Percentiles rank a stretch among this genome's conserved stretches.
These are phyloP conservation scores for Drosophila ironensis DNA, from an alignment of 1,140 invertebrate genomes.

Conservation along the genomic window DNA sequence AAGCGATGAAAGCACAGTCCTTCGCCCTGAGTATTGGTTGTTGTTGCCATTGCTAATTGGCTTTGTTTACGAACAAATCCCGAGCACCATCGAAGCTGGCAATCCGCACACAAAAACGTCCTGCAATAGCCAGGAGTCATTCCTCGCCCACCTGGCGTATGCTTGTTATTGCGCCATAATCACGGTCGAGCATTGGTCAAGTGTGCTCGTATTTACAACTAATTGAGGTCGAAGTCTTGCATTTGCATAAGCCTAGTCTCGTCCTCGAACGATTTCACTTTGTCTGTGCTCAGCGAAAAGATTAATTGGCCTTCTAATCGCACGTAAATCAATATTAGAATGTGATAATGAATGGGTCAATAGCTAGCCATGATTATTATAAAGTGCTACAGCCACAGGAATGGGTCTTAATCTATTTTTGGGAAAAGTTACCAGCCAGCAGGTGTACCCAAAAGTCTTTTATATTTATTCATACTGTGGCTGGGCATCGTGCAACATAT, in stretches of 20 bases:
- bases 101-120: constrained; percentile 25
- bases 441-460: too few species aligned
- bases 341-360: not conserved
- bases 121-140: not conserved
- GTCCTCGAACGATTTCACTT: not conserved
- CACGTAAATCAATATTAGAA: not conserved
- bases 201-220: constrained; percentile 46
- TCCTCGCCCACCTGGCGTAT: constrained; percentile 45
- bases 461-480: too few species aligned
- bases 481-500: too few species aligned
- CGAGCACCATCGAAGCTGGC: constrained; percentile 2
- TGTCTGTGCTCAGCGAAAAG: constrained; percentile 13
- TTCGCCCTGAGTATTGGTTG: constrained; percentile 37
- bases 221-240: constrained; percentile 39
- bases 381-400: too few species aligned
- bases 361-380: too few species aligned
- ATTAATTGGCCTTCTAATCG: constrained; percentile 20
- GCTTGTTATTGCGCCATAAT: constrained; percentile 51
- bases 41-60: constrained; percentile 57
- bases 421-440: too few species aligned
- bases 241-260: constrained; percentile 33
- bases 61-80: constrained; percentile 36
- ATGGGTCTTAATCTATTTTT: too few species aligned
- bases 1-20: constrained; percentile 5
- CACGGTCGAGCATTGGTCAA: constrained; percentile 29